Evolutionary conservation across 2,113 vertebrate species (phyloP), one percentile per base, ranked within the genome.

Genomic region (Aldabrachelys gigantea): DNA sequence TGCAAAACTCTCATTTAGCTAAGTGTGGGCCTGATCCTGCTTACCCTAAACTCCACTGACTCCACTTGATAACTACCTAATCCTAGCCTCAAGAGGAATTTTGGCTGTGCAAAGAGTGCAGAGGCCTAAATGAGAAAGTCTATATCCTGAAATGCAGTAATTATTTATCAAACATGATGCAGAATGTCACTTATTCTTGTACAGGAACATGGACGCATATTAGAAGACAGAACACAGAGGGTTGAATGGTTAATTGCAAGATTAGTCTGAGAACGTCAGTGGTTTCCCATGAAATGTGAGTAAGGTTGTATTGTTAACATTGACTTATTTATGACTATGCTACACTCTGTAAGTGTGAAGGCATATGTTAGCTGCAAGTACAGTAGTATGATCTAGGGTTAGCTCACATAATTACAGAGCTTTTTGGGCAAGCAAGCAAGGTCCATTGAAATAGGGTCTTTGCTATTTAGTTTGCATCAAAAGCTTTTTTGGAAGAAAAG

Each of bases 21-120:
- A 24, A 13, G 10, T 44, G 10, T 59, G 41, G 69, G 8, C 5
- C 0, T 0, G 2, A 6, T 29, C 14, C 80, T n/a, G 21, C 50
- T 3, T 22, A 6, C 65, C 65, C 57, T 2, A 27, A 8, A 0
- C 27, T 2, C 35, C 38, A 3, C 1, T 6, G 25, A 44, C 16
- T 10, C 6, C 12, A 44, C 83, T 11, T 11, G 29, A 12, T 76
- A 25, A 44, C 24, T 24, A 44, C 44, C 19, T 41, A 12, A 25
- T 27, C 41, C 41, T 38, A n/a, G 65, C 17, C 35, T 76, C 72
- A 12, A 27, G 7, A 44, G 41, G 41, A 12, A 76, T 47, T 76
- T 25, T 76, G 41, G 38, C 5, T 76, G 41, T 44, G 38, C n/a
- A 44, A 75, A 41, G 22, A 44, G 21, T 25, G 72, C 41, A 27